A percentile compares a stretch with the other conserved stretches of the same genome.
Conservation (phyloP, 2,113 vertebrate species). For the Amphiprion ocellaris region DNA sequence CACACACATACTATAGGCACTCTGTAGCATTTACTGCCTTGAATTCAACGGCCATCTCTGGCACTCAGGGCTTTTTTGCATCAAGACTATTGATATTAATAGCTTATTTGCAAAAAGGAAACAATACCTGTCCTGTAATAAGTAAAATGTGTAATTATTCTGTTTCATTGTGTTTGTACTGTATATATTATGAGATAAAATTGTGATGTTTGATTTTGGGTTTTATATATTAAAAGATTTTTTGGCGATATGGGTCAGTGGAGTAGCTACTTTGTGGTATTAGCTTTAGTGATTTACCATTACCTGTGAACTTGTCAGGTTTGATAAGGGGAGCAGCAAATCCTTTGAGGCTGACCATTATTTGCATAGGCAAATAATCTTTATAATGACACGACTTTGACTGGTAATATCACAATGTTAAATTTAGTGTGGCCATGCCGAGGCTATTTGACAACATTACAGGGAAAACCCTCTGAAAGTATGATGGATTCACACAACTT, state of each 20-base stretch:
- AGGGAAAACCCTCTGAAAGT: no score
- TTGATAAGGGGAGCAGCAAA: not conserved
- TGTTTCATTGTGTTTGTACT: conserved; percentile 44
- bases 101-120: conserved; percentile 3
- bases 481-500: no score
- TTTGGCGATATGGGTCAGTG: not conserved
- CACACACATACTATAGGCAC: not conserved
- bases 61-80: conserved; percentile 53
- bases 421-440: no score
- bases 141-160: not conserved
- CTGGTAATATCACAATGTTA: no score
- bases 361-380: not conserved
- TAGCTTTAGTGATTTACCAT: conserved; percentile 3
- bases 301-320: conserved; percentile 2
- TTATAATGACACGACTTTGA: no score
- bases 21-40: conserved; percentile 27
- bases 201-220: conserved; percentile 10
- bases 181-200: conserved; percentile 57
- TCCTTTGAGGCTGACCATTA: not conserved
- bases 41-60: conserved; percentile 13
- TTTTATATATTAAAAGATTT: conserved; percentile 28
- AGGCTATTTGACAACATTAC: no score
- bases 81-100: not conserved
- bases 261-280: not conserved
- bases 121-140: not conserved